Conservation (phyloP, 1,140 invertebrate genomes). For the Tetragnatha versicolor region DNA sequence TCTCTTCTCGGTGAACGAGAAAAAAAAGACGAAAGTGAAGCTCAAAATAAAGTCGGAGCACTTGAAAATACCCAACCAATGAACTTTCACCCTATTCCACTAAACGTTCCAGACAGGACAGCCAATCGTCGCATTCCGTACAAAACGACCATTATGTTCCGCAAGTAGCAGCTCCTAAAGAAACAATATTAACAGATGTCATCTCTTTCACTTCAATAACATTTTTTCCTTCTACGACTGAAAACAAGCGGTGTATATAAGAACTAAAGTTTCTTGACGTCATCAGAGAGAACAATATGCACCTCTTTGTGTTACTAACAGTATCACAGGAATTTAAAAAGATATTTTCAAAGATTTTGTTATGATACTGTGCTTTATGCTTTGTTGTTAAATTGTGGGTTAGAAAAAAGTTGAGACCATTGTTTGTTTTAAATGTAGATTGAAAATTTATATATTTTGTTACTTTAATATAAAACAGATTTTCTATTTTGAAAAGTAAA, state of each 20-base stretch:
- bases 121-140: slow-evolving; percentile 16
- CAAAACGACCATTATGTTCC: slow-evolving; percentile 28
- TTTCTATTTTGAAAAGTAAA: too few species aligned
- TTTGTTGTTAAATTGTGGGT: background rate
- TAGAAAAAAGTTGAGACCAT: background rate
- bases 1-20: background rate
- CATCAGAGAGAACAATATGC: background rate
- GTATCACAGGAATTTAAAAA: background rate
- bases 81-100: slow-evolving; percentile 40
- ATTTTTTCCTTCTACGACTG: background rate
- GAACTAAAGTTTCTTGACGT: slow-evolving; percentile 18
- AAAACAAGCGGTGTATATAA: slow-evolving; percentile 2
- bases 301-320: background rate
- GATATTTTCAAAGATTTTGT: background rate
- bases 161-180: slow-evolving; percentile 5
- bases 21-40: too few species aligned
- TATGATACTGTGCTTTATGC: background rate
- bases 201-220: slow-evolving; percentile 24
- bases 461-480: too few species aligned
- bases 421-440: too few species aligned
- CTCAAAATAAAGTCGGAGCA: background rate
- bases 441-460: too few species aligned
- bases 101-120: background rate
- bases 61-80: slow-evolving; percentile 14
- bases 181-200: slow-evolving; percentile 29